Evolutionary conservation across 2,888 invertebrate species (phyloP).

Genomic region (Dendrolimus pini): DNA sequence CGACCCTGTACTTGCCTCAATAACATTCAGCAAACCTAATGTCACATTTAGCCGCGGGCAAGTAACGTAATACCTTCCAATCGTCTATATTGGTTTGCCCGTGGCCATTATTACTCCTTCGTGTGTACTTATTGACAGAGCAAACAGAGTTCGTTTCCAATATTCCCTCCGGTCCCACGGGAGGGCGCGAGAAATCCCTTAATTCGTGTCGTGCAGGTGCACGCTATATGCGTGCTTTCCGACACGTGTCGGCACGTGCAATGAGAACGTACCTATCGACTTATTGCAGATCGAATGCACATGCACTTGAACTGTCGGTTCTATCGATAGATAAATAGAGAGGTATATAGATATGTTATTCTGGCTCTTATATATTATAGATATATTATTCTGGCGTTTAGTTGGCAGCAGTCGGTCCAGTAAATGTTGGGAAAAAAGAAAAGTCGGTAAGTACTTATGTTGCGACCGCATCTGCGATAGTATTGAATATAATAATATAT

Average conservation of each 20-base stretch:
- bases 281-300: conserved; percentile 40
- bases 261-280: conserved; percentile 27
- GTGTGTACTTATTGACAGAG: conserved; percentile 54
- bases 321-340: conserved; percentile 32
- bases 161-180: conserved; percentile 61
- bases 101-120: conserved; percentile 47
- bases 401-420: too few species aligned
- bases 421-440: too few species aligned
- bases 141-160: conserved; percentile 46
- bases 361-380: too few species aligned
- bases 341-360: not conserved
- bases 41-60: not conserved
- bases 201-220: conserved; percentile 71
- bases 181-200: conserved; percentile 76
- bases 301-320: conserved; percentile 44
- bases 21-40: too few species aligned
- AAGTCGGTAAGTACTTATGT: too few species aligned
- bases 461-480: too few species aligned
- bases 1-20: too few species aligned
- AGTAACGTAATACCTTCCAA: not conserved
- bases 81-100: conserved; percentile 37
- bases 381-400: too few species aligned
- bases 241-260: conserved; percentile 67
- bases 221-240: conserved; percentile 68
- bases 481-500: too few species aligned